Percentiles rank a stretch among this genome's conserved stretches.
These are phyloP conservation scores for Synergus umbraculus DNA, from an alignment of 2,888 invertebrate genomes.

Conservation along the genomic window DNA sequence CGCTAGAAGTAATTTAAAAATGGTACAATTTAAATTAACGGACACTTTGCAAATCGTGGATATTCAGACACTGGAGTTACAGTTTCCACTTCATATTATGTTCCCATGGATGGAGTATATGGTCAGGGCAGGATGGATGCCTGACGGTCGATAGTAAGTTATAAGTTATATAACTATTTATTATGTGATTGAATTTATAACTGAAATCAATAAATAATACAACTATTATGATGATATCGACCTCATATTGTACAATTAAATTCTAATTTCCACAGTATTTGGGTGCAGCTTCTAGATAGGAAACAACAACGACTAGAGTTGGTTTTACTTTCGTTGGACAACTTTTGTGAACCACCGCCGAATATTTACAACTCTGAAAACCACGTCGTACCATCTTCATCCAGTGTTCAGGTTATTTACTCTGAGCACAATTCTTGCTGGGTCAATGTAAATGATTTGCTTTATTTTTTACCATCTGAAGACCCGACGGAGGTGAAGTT, in stretches of 20 bases:
- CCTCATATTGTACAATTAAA: background rate
- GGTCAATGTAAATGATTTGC: conserved; percentile 95
- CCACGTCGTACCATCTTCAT: conserved; percentile 73
- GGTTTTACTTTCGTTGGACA: conserved; percentile 88
- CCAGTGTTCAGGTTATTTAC: conserved; percentile 81
- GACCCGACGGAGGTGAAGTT: conserved; percentile 81
- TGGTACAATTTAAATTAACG: conserved; percentile 87
- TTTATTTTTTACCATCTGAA: conserved; percentile 87
- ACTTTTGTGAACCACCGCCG: conserved; percentile 83
- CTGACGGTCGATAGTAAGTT: conserved; percentile 91
- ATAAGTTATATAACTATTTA: background rate
- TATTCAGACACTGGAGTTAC: conserved; percentile 86
- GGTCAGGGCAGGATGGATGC: conserved; percentile 96
- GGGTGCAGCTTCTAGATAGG: conserved; percentile 94
- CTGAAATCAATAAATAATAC: background rate
- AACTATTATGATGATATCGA: background rate
- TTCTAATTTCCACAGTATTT: conserved; percentile 82
- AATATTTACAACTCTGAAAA: conserved; percentile 78
- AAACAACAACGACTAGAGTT: conserved; percentile 91
- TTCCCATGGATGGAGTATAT: conserved; percentile 98
- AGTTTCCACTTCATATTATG: conserved; percentile 86
- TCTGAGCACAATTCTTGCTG: conserved; percentile 87
- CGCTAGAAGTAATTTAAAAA: conserved; percentile 91
- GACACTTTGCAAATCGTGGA: conserved; percentile 85
- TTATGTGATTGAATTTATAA: no score